These are phyloP conservation scores for Ranitomeya variabilis DNA, from an alignment of 2,113 vertebrate species.

Conservation along the genomic window DNA sequence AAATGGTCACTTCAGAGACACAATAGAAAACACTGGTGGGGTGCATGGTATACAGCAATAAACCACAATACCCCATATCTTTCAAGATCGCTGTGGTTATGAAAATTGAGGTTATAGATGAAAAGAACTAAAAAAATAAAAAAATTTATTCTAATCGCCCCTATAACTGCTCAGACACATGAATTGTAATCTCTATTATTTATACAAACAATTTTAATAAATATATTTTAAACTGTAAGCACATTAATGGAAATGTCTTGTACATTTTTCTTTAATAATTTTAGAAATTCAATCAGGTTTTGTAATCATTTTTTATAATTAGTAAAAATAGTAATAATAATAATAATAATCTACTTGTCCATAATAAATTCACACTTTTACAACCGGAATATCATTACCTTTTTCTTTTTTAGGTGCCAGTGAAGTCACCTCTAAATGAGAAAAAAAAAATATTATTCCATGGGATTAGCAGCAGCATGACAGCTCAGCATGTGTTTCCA, in stretches of 20 bases:
- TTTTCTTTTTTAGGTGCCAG: neutral
- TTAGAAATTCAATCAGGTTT: neutral
- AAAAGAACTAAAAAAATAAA: no score
- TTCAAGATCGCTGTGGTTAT: no score
- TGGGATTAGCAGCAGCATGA: constrained; percentile 25
- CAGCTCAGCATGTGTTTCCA: constrained; percentile 3
- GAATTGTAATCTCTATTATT: no score
- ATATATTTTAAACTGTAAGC: neutral
- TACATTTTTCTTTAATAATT: neutral
- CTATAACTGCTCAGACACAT: no score
- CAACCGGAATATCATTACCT: neutral
- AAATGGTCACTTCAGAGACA: no score
- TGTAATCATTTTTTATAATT: neutral
- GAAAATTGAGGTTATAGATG: no score
- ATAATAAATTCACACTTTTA: neutral
- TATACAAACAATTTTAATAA: neutral
- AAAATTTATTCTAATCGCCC: no score
- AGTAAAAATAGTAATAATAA: neutral
- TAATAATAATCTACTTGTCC: neutral
- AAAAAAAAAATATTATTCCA: neutral
- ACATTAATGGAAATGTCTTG: neutral
- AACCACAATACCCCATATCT: no score
- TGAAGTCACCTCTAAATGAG: neutral
- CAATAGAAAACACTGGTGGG: no score
- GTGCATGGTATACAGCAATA: no score